Conservation (phyloP, 2,888 invertebrate genomes). For the Harmothoe impar region DNA sequence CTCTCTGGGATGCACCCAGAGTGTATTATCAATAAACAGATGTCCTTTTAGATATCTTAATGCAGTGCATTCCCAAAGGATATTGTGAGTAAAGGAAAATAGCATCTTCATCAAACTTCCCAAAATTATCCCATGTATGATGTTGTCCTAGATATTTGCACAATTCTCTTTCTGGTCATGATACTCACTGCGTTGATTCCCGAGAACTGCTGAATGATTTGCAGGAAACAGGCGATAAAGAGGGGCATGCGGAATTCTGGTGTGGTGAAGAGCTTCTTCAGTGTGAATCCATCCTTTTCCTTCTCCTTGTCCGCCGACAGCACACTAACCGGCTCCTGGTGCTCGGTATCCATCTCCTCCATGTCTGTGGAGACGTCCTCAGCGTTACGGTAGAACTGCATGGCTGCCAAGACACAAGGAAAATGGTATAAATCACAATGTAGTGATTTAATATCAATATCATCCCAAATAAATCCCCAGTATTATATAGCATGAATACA, state of each 20-base stretch:
- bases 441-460: too few relatives aligned
- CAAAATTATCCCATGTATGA: too few relatives aligned
- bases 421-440: not conserved
- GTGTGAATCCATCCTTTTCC: conserved; percentile 86
- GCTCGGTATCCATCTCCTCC: conserved; percentile 98
- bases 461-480: too few relatives aligned
- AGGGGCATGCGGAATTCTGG: conserved; percentile 95
- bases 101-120: too few relatives aligned
- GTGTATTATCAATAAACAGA: too few relatives aligned
- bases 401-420: conserved; percentile 82
- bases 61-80: too few relatives aligned
- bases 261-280: conserved; percentile 95
- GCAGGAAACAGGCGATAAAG: conserved; percentile 97
- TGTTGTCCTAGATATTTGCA: too few relatives aligned
- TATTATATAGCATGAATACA: too few relatives aligned
- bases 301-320: conserved; percentile 80
- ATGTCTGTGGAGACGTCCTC: conserved; percentile 96
- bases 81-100: too few relatives aligned
- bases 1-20: too few relatives aligned
- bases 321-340: conserved; percentile 71
- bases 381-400: conserved; percentile 88
- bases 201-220: conserved; percentile 97
- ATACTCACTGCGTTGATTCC: conserved; percentile 95
- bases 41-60: too few relatives aligned
- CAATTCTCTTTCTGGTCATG: too few relatives aligned